Percentiles rank a stretch among this genome's conserved stretches.
Conservation (phyloP, 2,888 invertebrate genomes). For the Philhelius pedissequus region DNA sequence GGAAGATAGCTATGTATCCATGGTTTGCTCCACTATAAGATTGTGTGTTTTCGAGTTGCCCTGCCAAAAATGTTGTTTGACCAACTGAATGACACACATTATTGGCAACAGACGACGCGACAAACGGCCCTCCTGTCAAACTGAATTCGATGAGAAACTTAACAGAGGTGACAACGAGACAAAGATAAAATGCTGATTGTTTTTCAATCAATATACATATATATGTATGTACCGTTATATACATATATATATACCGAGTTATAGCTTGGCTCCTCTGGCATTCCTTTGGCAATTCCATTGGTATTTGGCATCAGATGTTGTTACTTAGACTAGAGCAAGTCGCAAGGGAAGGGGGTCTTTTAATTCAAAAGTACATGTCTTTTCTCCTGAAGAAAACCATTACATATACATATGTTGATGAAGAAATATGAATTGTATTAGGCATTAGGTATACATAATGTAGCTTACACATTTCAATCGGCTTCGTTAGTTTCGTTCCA, state of each 20-base stretch:
- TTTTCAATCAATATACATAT: constrained; percentile 36
- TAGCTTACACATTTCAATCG: too few relatives aligned
- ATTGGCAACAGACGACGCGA: not conserved
- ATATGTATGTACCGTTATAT: not conserved
- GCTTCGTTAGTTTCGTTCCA: not conserved
- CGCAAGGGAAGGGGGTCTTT: not conserved
- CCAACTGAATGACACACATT: constrained; percentile 50
- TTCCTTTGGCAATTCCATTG: not conserved
- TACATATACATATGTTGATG: not conserved
- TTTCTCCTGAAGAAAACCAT: not conserved
- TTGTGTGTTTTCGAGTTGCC: not conserved
- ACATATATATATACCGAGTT: not conserved
- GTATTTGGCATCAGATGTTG: constrained; percentile 45
- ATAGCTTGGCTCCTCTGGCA: not conserved
- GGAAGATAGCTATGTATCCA: too few relatives aligned
- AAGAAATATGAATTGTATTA: not conserved
- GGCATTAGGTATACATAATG: too few relatives aligned
- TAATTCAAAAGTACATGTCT: constrained; percentile 56
- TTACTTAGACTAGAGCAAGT: not conserved
- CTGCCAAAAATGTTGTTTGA: constrained; percentile 48
- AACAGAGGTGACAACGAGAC: constrained; percentile 51
- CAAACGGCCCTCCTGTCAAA: not conserved
- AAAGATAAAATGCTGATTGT: constrained; percentile 60
- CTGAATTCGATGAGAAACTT: constrained; percentile 38
- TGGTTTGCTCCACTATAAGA: not conserved